phyloP scores from a whole-genome alignment of 2,113 vertebrate genomes.

The Physeter macrocephalus region DNA sequence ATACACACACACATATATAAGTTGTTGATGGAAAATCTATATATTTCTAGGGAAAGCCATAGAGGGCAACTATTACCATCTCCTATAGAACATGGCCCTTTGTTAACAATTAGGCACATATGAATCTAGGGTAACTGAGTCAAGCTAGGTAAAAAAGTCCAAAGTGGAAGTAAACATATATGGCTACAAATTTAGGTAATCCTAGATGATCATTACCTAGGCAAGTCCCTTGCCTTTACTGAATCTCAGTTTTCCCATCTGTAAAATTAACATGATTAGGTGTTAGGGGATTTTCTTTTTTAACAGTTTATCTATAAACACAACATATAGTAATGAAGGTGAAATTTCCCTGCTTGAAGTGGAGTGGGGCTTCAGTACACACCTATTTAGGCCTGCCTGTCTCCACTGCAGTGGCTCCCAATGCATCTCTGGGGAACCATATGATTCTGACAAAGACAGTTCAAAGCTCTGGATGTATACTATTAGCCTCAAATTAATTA shows the following conservation, averaged over 20 bases:
- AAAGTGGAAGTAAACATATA: not conserved
- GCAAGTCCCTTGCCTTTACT: not conserved
- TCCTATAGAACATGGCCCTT: not conserved
- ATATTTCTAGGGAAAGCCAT: not conserved
- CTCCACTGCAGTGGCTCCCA: too few relatives aligned
- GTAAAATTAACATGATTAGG: not conserved
- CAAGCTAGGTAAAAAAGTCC: not conserved
- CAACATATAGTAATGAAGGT: not conserved
- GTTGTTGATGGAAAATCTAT: not conserved
- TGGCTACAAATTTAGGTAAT: not conserved
- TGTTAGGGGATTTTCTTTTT: not conserved
- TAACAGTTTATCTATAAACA: not conserved
- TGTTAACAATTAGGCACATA: not conserved
- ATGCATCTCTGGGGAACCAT: not conserved
- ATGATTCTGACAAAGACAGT: not conserved
- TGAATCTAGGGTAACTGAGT: not conserved
- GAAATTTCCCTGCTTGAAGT: not conserved
- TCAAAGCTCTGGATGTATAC: not conserved
- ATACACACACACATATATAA: not conserved
- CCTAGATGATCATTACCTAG: not conserved
- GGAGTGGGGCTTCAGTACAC: not conserved
- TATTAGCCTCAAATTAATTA: not conserved
- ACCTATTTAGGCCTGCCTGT: not conserved
- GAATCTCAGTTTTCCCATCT: not conserved
- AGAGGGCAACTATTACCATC: not conserved